phyloP scores from a whole-genome alignment of 2,113 vertebrate species.

The Spermophilus dauricus region DNA sequence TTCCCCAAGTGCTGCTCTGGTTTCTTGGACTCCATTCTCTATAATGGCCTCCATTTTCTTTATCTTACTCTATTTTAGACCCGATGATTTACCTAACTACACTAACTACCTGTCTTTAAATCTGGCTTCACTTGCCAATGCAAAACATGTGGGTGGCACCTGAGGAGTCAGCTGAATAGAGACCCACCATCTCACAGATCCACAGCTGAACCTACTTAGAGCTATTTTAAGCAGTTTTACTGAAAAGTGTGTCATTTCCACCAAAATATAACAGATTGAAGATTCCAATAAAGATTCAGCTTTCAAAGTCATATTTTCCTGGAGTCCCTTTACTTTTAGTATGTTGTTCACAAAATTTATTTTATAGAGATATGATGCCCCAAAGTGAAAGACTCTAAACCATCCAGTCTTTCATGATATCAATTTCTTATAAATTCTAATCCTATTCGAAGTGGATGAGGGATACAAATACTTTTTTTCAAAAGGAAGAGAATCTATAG shows the following conservation, averaged over 20 bases:
- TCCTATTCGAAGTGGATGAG: neutral
- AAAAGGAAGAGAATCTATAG: neutral
- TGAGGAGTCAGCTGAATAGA: neutral
- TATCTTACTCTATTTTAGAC: no score
- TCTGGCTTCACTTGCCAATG: no score
- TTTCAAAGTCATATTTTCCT: neutral
- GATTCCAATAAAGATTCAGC: neutral
- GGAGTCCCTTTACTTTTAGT: neutral
- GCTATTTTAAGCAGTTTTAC: neutral
- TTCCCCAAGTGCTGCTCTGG: no score
- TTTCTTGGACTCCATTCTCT: no score
- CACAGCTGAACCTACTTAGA: neutral
- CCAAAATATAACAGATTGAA: neutral
- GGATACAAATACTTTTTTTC: neutral
- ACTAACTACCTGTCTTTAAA: no score
- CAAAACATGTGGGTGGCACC: neutral
- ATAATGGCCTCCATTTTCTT: no score
- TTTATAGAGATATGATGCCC: neutral
- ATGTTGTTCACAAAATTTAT: neutral
- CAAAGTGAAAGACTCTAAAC: neutral
- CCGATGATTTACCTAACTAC: no score
- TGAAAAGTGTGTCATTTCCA: neutral
- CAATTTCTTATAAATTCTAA: neutral
- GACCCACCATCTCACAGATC: accelerated
- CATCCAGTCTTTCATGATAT: neutral